Conservation (phyloP, 92 coral and sea anemone species). For the Muricea muricata region DNA sequence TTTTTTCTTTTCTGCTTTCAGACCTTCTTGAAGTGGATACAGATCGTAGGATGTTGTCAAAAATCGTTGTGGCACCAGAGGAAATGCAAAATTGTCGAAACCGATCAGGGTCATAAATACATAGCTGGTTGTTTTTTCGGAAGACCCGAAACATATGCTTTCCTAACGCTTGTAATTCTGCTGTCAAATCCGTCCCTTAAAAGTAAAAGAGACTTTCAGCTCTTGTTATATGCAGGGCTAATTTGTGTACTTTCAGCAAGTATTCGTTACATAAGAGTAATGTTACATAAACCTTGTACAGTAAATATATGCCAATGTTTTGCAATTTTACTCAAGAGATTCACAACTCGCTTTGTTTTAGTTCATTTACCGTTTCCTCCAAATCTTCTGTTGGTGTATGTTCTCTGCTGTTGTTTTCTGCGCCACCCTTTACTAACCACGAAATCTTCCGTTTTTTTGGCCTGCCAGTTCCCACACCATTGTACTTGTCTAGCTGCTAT, state of each 20-base stretch:
- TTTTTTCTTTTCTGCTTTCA: not conserved
- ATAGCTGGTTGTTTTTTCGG: not conserved
- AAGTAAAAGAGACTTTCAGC: not conserved
- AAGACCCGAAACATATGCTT: not conserved
- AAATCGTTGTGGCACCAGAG: conserved; percentile 2
- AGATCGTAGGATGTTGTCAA: not conserved
- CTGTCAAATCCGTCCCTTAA: not conserved
- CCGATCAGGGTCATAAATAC: not conserved
- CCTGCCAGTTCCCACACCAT: no score
- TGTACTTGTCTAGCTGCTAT: no score
- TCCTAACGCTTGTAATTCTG: not conserved
- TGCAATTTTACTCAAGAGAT: not conserved
- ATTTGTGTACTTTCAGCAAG: no score
- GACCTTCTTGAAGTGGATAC: not conserved
- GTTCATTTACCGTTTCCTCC: not conserved
- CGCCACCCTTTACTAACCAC: no score
- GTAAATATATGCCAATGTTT: not conserved
- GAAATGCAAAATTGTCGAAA: not conserved
- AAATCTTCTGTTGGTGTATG: no score
- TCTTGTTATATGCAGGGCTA: no score
- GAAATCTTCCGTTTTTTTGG: no score
- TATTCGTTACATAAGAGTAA: no score
- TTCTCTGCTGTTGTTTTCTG: no score
- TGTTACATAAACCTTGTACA: no score
- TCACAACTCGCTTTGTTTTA: not conserved